Evolutionary conservation across 2,888 invertebrate genomes (phyloP).

Genomic region (Rhogogaster chlorosoma): DNA sequence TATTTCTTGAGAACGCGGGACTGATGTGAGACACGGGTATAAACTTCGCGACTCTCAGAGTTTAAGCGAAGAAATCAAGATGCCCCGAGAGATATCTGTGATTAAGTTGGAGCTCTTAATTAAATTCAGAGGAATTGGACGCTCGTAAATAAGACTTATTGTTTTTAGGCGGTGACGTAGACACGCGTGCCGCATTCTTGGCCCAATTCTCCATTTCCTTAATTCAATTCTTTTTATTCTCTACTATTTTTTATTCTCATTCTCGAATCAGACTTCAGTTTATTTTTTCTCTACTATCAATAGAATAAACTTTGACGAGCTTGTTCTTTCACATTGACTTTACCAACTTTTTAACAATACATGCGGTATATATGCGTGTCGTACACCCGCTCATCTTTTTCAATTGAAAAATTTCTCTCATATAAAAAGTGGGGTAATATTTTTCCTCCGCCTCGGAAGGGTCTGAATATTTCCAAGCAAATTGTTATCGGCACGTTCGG

Average conservation of each 20-base stretch:
- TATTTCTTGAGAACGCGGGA: neutral
- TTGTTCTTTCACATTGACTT: neutral
- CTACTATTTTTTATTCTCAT: neutral
- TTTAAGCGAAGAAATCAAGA: neutral
- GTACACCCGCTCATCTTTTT: neutral
- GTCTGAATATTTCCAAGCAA: neutral
- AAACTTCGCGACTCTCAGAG: constrained; percentile 15
- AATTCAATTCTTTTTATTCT: neutral
- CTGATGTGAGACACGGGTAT: constrained; percentile 1
- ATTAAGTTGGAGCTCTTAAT: constrained; percentile 25
- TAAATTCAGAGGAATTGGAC: constrained; percentile 31
- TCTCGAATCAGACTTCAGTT: neutral
- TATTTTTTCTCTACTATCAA: neutral
- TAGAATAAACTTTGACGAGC: neutral
- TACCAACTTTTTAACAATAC: neutral
- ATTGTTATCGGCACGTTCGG: constrained; percentile 1
- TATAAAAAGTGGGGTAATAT: neutral
- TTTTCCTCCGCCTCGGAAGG: neutral
- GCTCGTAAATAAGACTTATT: constrained; percentile 10
- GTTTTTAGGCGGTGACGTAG: neutral
- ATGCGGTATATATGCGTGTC: neutral
- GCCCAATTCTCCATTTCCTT: neutral
- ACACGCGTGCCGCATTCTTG: neutral
- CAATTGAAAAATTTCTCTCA: neutral
- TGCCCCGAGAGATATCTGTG: constrained; percentile 30